Evolutionary conservation across 1,140 invertebrate species (phyloP).

Genomic region (Stegodyphus dumicola): DNA sequence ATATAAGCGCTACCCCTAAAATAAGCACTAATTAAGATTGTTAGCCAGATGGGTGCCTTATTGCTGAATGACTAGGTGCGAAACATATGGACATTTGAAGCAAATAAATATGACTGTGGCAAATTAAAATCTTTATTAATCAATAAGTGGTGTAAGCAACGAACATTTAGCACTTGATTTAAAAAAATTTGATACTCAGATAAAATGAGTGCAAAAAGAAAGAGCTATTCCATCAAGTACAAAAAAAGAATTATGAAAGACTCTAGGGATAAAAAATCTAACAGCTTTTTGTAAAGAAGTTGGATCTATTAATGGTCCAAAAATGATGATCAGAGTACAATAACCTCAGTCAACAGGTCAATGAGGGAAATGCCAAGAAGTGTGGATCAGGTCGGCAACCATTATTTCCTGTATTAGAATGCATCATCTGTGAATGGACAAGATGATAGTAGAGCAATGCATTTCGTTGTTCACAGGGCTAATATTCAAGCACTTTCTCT

Average conservation of each 20-base stretch:
- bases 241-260: not conserved
- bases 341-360: constrained; percentile 21
- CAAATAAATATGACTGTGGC: not conserved
- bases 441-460: not conserved
- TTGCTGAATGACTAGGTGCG: not conserved
- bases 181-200: not conserved
- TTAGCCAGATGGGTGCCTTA: not conserved
- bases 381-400: constrained; percentile 18
- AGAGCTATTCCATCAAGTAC: not conserved
- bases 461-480: not conserved
- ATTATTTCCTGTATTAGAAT: constrained; percentile 6
- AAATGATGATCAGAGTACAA: not conserved
- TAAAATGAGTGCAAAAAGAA: not conserved
- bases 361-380: constrained; percentile 23
- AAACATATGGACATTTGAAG: not conserved
- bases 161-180: not conserved
- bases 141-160: not conserved
- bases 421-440: not conserved
- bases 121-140: not conserved
- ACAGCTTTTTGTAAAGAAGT: not conserved
- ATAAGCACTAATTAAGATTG: not conserved
- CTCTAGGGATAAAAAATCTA: not conserved
- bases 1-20: not conserved
- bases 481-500: no score
- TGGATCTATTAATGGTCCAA: not conserved